Evolutionary conservation across 1,140 invertebrate genomes (phyloP).

Genomic region (Drosophila tristis): DNA sequence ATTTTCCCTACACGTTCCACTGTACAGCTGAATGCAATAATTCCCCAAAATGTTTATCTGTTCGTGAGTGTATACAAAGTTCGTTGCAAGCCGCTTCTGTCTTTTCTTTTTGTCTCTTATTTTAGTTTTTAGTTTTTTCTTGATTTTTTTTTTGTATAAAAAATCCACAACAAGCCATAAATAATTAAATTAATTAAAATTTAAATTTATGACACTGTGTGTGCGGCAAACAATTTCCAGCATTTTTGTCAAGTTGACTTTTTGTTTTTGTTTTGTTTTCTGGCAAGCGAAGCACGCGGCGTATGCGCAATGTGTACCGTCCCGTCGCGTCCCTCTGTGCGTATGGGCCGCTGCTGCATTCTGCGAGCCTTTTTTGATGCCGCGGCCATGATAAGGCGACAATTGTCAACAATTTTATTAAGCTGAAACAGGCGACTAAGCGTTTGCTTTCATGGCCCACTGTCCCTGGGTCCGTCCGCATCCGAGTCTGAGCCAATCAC

Average conservation of each 20-base stretch:
- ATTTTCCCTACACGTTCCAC: too few species aligned
- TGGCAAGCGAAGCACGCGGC: conserved; percentile 39
- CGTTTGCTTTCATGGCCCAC: conserved; percentile 15
- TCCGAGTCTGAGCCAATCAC: conserved; percentile 62
- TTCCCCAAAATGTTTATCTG: too few species aligned
- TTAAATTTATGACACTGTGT: conserved; percentile 76
- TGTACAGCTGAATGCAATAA: too few species aligned
- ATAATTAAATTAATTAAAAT: conserved; percentile 83
- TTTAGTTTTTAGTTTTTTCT: conserved; percentile 15
- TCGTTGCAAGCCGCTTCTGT: neutral
- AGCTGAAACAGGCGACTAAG: conserved; percentile 1
- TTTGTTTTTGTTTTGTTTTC: conserved; percentile 11
- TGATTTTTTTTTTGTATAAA: conserved; percentile 35
- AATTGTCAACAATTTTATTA: conserved; percentile 83
- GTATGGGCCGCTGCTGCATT: conserved; percentile 43
- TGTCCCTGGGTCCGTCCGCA: conserved; percentile 8
- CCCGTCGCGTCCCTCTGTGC: neutral
- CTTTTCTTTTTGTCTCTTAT: conserved; percentile 20
- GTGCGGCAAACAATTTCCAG: conserved; percentile 45
- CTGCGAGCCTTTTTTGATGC: conserved; percentile 66
- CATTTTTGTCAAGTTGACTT: conserved; percentile 36
- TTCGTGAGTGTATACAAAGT: too few species aligned
- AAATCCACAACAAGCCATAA: conserved; percentile 64
- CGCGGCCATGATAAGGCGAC: conserved; percentile 73
- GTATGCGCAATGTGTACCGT: conserved; percentile 43